phyloP scores from a whole-genome alignment of 2,888 invertebrate genomes.

The Sisyra terminalis region DNA sequence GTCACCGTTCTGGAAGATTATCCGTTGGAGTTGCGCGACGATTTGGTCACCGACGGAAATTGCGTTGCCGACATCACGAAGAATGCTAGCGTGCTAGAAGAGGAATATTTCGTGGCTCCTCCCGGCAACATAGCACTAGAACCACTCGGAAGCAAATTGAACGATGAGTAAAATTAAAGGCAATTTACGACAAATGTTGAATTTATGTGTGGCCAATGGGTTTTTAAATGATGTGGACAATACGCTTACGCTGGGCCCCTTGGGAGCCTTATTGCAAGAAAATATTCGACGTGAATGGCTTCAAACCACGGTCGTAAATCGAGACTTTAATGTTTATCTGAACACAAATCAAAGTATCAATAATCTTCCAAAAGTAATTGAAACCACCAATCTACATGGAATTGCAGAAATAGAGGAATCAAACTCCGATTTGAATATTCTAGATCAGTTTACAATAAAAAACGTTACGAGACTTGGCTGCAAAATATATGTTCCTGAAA shows the following conservation, averaged over 20 bases:
- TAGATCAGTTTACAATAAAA: conserved; percentile 7
- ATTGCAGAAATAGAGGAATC: not conserved
- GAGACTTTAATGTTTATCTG: conserved; percentile 31
- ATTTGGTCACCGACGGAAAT: conserved; percentile 50
- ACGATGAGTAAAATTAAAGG: no score
- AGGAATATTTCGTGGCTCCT: conserved; percentile 85
- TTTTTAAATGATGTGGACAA: conserved; percentile 8
- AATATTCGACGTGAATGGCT: conserved; percentile 41
- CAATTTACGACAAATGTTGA: conserved; percentile 13
- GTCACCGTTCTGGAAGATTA: not conserved
- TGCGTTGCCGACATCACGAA: conserved; percentile 49
- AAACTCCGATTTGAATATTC: not conserved
- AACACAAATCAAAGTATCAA: conserved; percentile 16
- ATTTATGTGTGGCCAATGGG: conserved; percentile 14
- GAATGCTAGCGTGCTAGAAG: conserved; percentile 61
- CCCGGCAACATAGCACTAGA: conserved; percentile 58
- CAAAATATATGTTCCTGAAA: conserved; percentile 28
- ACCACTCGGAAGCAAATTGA: no score
- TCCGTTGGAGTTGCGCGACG: conserved; percentile 46
- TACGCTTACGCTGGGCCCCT: conserved; percentile 23
- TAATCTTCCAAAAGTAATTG: conserved; percentile 22
- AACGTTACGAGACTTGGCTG: conserved; percentile 21
- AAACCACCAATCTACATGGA: conserved; percentile 24
- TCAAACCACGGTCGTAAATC: conserved; percentile 27
- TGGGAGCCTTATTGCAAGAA: conserved; percentile 32